phyloP scores from a whole-genome alignment of 2,113 vertebrate species.

The Psephotus haematonotus region DNA sequence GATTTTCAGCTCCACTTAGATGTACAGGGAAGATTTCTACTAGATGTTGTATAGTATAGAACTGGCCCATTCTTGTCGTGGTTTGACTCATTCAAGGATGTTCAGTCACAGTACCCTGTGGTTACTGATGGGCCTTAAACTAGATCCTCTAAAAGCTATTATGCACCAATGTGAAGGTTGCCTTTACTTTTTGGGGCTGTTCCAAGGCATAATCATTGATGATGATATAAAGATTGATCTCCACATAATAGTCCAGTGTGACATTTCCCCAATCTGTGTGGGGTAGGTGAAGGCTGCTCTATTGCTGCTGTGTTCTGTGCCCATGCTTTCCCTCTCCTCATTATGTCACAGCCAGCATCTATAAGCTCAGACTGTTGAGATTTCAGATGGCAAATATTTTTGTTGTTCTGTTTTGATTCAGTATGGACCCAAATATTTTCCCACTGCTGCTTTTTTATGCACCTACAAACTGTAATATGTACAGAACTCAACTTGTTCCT shows the following conservation, averaged over 20 bases:
- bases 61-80: background rate
- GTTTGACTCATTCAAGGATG: background rate
- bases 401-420: background rate
- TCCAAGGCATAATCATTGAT: background rate
- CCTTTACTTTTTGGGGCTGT: background rate
- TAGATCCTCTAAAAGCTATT: background rate
- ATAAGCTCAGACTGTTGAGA: background rate
- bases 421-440: background rate
- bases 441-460: background rate
- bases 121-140: background rate
- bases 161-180: background rate
- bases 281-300: background rate
- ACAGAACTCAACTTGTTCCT: background rate
- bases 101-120: background rate
- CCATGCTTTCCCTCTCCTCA: background rate
- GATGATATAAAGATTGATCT: background rate
- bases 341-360: background rate
- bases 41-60: background rate
- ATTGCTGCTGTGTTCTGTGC: background rate
- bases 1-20: background rate
- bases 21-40: background rate
- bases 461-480: background rate
- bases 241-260: accelerated
- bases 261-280: accelerated
- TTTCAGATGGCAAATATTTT: background rate